Evolutionary conservation across 2,113 vertebrate genomes (phyloP).

Genomic region (Globicephala melas): DNA sequence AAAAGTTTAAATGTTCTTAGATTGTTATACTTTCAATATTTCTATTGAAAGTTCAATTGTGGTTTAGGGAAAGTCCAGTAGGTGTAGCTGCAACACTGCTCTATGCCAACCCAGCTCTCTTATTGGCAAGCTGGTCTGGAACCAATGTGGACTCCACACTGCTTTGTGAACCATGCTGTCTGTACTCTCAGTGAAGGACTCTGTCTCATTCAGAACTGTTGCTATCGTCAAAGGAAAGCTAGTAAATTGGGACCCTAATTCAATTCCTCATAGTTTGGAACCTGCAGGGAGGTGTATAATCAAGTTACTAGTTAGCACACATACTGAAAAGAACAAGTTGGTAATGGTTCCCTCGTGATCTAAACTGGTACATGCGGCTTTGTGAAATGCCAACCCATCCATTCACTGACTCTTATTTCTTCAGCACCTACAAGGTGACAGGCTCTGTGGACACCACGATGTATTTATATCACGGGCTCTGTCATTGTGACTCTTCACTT

Average conservation of each 20-base stretch:
- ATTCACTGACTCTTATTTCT: background rate
- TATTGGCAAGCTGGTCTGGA: background rate
- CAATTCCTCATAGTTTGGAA: background rate
- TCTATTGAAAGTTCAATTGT: background rate
- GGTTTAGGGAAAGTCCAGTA: conserved; percentile 23
- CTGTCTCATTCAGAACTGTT: background rate
- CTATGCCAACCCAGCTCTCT: background rate
- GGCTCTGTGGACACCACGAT: background rate
- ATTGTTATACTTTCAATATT: background rate
- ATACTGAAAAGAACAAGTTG: background rate
- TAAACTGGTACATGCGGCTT: background rate
- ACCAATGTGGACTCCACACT: too few species aligned
- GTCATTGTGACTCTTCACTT: background rate
- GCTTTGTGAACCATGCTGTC: background rate
- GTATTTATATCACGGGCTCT: background rate
- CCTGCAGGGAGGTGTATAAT: background rate
- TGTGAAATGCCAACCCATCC: background rate
- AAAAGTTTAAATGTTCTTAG: background rate
- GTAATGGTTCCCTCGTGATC: background rate
- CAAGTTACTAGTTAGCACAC: background rate
- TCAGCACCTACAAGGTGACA: background rate
- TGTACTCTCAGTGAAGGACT: background rate
- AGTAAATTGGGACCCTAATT: background rate
- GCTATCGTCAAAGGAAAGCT: background rate
- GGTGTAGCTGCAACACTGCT: conserved; percentile 42